Base-by-base conservation (phyloP, 2,113 vertebrate genomes). In the Circaetus gallicus region DNA sequence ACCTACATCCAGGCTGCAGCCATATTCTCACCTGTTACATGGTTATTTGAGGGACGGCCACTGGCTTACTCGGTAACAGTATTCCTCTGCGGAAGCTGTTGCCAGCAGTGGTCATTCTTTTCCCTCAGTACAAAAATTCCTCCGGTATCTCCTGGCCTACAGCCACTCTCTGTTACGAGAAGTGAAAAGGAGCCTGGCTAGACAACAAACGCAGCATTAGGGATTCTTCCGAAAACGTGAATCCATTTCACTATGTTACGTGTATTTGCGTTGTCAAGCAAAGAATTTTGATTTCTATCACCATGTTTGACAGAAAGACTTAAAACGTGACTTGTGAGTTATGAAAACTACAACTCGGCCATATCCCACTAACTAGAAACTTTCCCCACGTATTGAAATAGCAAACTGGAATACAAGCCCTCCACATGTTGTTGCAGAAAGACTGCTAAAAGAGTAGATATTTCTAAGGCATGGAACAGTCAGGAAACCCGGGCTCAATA, bases 291-390 rank as follows among this genome's bases (percentile, higher is more conserved):
- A 65, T 76, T 90, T 71, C 43, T 43, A 12, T 52, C 40, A 25
- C 26, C 2, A 4, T 28, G 16, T 56, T 69, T 70, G 67, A 86
- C 19, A 69, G 32, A 58, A 83, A n/a, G 34, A 77, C 22, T 85
- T 47, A 65, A 59, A 76, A 63, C 1, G 1, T 55, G 70, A 82
- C 11, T 83, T 4, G 0, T 4, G 28, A 94, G 31, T 91, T 49
- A 43, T 0, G 0, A 82, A 42, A 81, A 56, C 7, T 56, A 36
- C 28, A 80, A 28, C 43, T 90, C 3, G 0, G 28, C 55, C 28
- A 2, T 38, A 63, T 55, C 32, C 25, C 5, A 3, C 56, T n/a
- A 56, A 73, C 8, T 8, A 86, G 72, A 19, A 89, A 52, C 21
- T 32, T 69, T 40, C 26, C 76, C 43, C 9, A 1, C 7, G 4